Evolutionary conservation across 2,797 vertebrate species (phyloP), one percentile per base, ranked within the genome.

Genomic region (Danio jaintianensis): DNA sequence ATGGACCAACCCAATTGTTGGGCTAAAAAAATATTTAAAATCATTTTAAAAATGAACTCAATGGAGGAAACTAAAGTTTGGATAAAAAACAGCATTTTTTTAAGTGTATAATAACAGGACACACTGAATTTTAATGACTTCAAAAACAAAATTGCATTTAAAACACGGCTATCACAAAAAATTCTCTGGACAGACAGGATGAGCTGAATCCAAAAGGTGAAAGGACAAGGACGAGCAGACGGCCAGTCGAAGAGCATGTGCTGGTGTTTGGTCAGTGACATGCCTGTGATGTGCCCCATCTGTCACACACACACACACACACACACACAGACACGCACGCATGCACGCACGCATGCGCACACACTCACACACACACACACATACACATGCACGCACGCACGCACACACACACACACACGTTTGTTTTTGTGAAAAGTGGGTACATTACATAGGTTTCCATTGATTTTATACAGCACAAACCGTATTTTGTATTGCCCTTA

Each of bases 161-260:
- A 36, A 10, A 62, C 48, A 43, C 15, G 20, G 29, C 61, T 4
- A 11, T 18, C 29, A 40, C 67, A 40, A 36, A n/a, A 82, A 40
- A 75, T 20, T 69, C 29, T 45, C 36, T 77, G 43, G 42, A 72
- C 22, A 40, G 59, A 72, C 38, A 66, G 43, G 45, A 36, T 43
- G 29, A 80, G 69, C 40, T 50, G 18, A 58, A 52, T 55, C 22
- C 43, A 56, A 47, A 69, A 71, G 45, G 68, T 71, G 79, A 77
- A 55, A 74, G 59, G 62, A 64, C 40, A 82, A 82, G 75, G 80
- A 63, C 56, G 48, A 84, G 69, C 80, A 85, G 83, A 83, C 66
- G 84, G 68, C 20, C 72, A 77, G 85, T 84, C 76, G 69, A 64
- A 38, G 67, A 82, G 83, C 79, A 86, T 85, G 78, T 74, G 82